These are phyloP conservation scores for Fistularia commersonii DNA, from an alignment of 2,797 vertebrate species.

Conservation along the genomic window DNA sequence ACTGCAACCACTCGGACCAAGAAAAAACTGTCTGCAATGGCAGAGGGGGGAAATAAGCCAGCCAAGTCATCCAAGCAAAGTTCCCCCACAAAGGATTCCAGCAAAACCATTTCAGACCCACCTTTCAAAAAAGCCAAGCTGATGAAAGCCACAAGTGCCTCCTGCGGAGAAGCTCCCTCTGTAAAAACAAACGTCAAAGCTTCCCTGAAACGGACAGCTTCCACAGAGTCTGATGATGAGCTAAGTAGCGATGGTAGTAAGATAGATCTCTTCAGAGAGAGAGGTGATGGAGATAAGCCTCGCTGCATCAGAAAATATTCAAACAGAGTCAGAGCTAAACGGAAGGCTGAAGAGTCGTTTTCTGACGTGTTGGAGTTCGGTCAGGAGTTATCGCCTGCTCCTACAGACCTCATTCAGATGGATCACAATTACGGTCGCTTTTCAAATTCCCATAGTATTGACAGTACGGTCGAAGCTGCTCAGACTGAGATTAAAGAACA, in stretches of 20 bases:
- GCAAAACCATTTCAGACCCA: conserved; percentile 46
- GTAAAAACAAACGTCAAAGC: conserved; percentile 41
- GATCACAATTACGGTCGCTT: conserved; percentile 76
- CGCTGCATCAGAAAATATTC: conserved; percentile 61
- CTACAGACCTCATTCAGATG: conserved; percentile 54
- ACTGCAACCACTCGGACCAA: conserved; percentile 57
- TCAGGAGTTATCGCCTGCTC: conserved; percentile 28
- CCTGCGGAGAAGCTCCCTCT: conserved; percentile 49
- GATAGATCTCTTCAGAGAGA: conserved; percentile 49
- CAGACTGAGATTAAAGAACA: conserved; percentile 21
- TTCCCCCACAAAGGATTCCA: conserved; percentile 49
- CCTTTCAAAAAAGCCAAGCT: conserved; percentile 69
- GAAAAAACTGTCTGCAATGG: conserved; percentile 52
- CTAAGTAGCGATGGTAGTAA: conserved; percentile 41
- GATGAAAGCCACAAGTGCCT: conserved; percentile 68
- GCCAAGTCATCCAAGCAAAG: conserved; percentile 52
- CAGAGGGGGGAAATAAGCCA: conserved; percentile 47
- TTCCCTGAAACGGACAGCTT: conserved; percentile 54
- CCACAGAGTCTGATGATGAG: conserved; percentile 58
- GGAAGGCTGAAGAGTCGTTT: conserved; percentile 38
- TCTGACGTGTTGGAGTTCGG: conserved; percentile 33
- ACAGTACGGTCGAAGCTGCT: conserved; percentile 22
- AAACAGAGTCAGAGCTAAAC: conserved; percentile 57
- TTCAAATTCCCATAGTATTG: conserved; percentile 31
- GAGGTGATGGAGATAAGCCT: conserved; percentile 53